Percentiles rank a stretch among this genome's conserved stretches.
Conservation (phyloP, 1,140 invertebrate species). For the Caenorhabditis brenneri region DNA sequence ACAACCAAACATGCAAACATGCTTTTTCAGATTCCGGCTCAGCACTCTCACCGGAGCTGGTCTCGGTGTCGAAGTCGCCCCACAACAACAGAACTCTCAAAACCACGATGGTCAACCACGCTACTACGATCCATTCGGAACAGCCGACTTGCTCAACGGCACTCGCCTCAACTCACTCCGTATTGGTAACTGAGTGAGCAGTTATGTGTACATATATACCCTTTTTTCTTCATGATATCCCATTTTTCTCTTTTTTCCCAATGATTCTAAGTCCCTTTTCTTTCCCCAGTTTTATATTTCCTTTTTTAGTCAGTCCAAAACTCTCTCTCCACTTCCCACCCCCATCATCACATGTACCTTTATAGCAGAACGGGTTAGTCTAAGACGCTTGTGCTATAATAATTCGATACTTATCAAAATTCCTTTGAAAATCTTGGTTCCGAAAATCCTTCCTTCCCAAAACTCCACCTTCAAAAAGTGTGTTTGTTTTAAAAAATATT, state of each 20-base stretch:
- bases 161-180: slow-evolving; percentile 25
- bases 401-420: slow-evolving; percentile 28
- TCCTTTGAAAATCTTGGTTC: too few relatives aligned
- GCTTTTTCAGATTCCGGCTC: slow-evolving; percentile 21
- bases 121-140: slow-evolving; percentile 48
- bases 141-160: slow-evolving; percentile 23
- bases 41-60: neutral
- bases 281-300: neutral
- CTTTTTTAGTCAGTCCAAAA: neutral
- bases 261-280: neutral
- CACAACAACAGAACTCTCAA: neutral
- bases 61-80: neutral
- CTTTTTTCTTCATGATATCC: neutral
- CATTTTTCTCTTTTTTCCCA: neutral
- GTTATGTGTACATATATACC: neutral
- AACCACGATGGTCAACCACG: neutral
- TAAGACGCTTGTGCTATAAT: slow-evolving; percentile 34
- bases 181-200: slow-evolving; percentile 32
- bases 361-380: slow-evolving; percentile 36
- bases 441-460: too few relatives aligned
- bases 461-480: too few relatives aligned
- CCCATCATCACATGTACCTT: slow-evolving; percentile 17
- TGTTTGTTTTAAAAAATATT: too few relatives aligned
- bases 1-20: too few relatives aligned
- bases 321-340: neutral